phyloP scores from a whole-genome alignment of 2,113 vertebrate species.

The Pygoscelis antarcticus region DNA sequence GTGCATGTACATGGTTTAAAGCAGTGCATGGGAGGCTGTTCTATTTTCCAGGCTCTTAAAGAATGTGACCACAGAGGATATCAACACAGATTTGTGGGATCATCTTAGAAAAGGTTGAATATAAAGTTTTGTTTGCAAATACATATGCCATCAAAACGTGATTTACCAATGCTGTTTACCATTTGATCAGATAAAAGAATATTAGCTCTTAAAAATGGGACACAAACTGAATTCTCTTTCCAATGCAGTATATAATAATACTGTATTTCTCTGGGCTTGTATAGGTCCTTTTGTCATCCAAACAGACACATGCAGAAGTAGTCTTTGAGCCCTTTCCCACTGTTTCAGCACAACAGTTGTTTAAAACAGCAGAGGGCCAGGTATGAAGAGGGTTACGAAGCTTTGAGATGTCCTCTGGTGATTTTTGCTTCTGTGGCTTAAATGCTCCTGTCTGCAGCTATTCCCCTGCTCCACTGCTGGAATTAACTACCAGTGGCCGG shows the following conservation, averaged over 20 bases:
- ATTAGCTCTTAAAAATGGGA: constrained; percentile 55
- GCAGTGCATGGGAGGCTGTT: background rate
- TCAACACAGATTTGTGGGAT: constrained; percentile 46
- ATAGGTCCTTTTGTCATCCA: background rate
- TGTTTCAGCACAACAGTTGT: background rate
- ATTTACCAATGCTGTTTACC: constrained; percentile 56
- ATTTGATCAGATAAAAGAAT: constrained; percentile 66
- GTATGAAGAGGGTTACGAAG: background rate
- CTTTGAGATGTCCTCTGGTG: background rate
- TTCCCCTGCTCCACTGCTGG: background rate
- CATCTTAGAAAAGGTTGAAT: constrained; percentile 41
- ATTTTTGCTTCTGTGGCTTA: background rate
- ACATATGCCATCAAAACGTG: constrained; percentile 39
- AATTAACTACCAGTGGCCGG: background rate
- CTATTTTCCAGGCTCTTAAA: constrained; percentile 16
- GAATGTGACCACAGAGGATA: constrained; percentile 45
- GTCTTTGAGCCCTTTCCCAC: background rate
- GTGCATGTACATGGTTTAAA: constrained; percentile 1
- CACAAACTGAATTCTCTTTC: constrained; percentile 50
- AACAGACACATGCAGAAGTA: background rate
- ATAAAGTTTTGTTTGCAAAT: constrained; percentile 59
- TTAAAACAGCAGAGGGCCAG: background rate
- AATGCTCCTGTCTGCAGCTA: background rate
- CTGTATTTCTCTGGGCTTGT: background rate
- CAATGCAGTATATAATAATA: background rate